Base-by-base conservation (phyloP, 1,140 invertebrate genomes). In the Pachypsylla venusta region DNA sequence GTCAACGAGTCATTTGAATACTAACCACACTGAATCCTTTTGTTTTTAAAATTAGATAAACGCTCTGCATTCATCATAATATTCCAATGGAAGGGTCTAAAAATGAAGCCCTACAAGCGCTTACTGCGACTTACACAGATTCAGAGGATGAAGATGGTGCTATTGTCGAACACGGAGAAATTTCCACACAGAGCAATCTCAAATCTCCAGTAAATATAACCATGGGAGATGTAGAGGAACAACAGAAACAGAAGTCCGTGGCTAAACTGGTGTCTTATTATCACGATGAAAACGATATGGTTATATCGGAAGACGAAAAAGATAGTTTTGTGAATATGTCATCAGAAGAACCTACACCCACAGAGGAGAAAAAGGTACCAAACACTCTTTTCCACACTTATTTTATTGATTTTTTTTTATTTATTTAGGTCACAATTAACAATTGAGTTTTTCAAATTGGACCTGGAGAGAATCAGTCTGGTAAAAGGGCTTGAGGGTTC, bases 91-190 rank as follows among this genome's bases (percentile, higher is more conserved):
- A n/a, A n/a, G n/a, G n/a, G n/a, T n/a, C n/a, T n/a, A 58, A 54
- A 1, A 63, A 58, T 59, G 55, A 61, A 22, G 64, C 64, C 26
- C 54, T 68, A 53, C 84, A 83, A 63, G 86, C 84, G 63, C 74
- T 89, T 63, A 87, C 84, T 53, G 85, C 84, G 22, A 85, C 83
- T 42, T 89, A 89, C 71, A 88, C 85, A 14, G 85, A 89, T 69
- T 88, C 85, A 1, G 86, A 89, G 72, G 84, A 83, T 42, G 86
- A 87, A 73, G 80, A 79, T 61, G 75, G 78, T 68, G 61, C 27
- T 42, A 19, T 56, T 16, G 60, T 56, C 25, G 79, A 81, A 61
- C 79, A 81, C 60, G 76, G 80, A 42, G 56, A 58, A 25, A 25
- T 19, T 13, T 27, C n/a, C 22, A 28, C 2, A 62, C 10, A 42